Percentiles rank a stretch among this genome's conserved stretches.
Evolutionary conservation across 35 echinoderm and acorn worm genomes (phyloP).

Genomic region (Acanthaster planci): DNA sequence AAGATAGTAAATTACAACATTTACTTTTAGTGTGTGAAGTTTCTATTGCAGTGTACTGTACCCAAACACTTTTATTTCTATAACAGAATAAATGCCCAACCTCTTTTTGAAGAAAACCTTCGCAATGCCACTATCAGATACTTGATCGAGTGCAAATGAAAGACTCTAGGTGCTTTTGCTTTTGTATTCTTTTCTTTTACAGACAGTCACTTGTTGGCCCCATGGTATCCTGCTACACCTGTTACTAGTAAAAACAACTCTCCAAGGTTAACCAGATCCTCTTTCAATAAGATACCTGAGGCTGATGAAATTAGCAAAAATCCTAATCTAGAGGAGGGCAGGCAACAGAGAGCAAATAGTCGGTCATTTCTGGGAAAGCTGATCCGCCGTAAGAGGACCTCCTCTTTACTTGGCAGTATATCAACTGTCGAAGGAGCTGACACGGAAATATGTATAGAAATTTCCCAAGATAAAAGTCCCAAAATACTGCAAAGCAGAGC

Average conservation of each 20-base stretch:
- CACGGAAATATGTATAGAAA: background rate
- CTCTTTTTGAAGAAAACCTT: no score
- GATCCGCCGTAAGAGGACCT: background rate
- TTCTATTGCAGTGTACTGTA: no score
- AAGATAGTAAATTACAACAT: no score
- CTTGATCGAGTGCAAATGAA: no score
- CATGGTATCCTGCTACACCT: conserved; percentile 2
- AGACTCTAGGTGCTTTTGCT: no score
- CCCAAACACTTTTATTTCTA: no score
- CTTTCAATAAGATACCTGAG: background rate
- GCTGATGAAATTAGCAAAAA: background rate
- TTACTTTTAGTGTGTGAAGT: no score
- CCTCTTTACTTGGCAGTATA: background rate
- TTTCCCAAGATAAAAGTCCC: background rate
- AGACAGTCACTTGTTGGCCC: background rate
- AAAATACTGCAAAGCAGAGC: background rate
- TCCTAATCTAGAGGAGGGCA: background rate
- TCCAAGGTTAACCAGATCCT: background rate
- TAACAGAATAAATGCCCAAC: no score
- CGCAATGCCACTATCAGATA: no score
- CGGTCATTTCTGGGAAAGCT: background rate
- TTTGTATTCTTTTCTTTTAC: background rate
- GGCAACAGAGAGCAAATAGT: background rate
- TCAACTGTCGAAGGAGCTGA: background rate
- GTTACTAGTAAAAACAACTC: background rate